Evolutionary conservation across 2,113 vertebrate genomes (phyloP).

Genomic region (western clawed frog (Xenopus tropicalis)): DNA sequence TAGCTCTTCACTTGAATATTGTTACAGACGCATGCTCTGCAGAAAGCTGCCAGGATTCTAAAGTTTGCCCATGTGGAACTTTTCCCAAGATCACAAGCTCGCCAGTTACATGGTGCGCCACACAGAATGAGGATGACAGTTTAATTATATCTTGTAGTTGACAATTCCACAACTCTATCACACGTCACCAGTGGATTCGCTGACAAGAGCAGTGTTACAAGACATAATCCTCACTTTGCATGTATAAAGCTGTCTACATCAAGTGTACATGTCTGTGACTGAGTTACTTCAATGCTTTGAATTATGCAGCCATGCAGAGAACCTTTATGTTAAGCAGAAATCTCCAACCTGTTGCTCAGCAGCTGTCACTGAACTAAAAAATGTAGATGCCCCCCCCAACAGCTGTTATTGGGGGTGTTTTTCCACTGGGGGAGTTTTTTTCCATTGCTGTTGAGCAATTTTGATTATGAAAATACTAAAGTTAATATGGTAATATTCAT

Average conservation of each 20-base stretch:
- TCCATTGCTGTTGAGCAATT: no score
- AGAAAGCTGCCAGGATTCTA: conserved; percentile 20
- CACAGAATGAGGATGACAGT: conserved; percentile 25
- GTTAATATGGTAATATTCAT: no score
- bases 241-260: conserved; percentile 11
- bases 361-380: no score
- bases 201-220: conserved; percentile 38
- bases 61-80: conserved; percentile 42
- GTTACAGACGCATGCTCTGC: conserved; percentile 2
- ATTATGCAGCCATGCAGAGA: neutral
- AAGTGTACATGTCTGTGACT: neutral
- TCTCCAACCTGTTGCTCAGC: neutral
- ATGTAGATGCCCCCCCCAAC: no score
- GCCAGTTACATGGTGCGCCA: conserved; percentile 28
- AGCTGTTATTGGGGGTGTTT: no score
- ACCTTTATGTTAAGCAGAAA: neutral
- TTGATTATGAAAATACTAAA: no score
- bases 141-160: conserved; percentile 38
- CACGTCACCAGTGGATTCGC: conserved; percentile 28
- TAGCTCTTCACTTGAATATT: conserved; percentile 51
- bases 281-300: neutral
- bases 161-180: conserved; percentile 39
- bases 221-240: conserved; percentile 15
- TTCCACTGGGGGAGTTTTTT: no score
- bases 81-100: conserved; percentile 35